These are phyloP conservation scores for Nemotelus nigrinus DNA, from an alignment of 2,888 invertebrate genomes.

Conservation along the genomic window DNA sequence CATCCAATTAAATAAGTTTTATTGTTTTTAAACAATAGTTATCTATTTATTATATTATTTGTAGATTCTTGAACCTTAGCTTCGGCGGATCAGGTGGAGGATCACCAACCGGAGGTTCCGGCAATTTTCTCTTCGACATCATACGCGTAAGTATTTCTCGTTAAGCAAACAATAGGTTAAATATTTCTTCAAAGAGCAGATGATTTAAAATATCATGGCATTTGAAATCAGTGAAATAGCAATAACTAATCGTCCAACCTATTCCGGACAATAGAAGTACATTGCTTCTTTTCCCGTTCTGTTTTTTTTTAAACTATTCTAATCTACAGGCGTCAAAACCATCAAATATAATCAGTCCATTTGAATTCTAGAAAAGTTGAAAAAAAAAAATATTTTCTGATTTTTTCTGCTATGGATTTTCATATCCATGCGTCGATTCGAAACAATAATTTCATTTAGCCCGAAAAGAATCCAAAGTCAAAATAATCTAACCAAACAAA, in stretches of 20 bases:
- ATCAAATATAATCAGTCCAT: no score
- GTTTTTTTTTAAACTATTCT: no score
- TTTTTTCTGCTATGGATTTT: background rate
- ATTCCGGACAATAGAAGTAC: no score
- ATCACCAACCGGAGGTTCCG: conserved; percentile 70
- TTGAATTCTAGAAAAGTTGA: background rate
- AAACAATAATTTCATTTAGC: conserved; percentile 12
- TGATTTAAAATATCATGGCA: no score
- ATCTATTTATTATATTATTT: conserved; percentile 47
- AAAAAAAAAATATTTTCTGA: background rate
- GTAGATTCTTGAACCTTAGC: conserved; percentile 75
- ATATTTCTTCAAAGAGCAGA: no score
- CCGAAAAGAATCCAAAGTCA: conserved; percentile 11
- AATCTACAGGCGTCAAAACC: no score
- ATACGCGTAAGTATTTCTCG: conserved; percentile 77
- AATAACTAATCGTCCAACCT: no score
- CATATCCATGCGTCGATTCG: background rate
- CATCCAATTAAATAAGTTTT: no score
- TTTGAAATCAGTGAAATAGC: no score
- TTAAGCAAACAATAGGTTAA: no score
- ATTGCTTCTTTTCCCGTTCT: no score
- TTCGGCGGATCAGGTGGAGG: conserved; percentile 66
- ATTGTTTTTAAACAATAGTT: no score
- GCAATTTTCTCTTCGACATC: conserved; percentile 89
- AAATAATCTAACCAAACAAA: background rate